A percentile compares a stretch with the other conserved stretches of the same genome.
Evolutionary conservation across 2,797 vertebrate genomes (phyloP).

Genomic region (Macrochelys suwanniensis): DNA sequence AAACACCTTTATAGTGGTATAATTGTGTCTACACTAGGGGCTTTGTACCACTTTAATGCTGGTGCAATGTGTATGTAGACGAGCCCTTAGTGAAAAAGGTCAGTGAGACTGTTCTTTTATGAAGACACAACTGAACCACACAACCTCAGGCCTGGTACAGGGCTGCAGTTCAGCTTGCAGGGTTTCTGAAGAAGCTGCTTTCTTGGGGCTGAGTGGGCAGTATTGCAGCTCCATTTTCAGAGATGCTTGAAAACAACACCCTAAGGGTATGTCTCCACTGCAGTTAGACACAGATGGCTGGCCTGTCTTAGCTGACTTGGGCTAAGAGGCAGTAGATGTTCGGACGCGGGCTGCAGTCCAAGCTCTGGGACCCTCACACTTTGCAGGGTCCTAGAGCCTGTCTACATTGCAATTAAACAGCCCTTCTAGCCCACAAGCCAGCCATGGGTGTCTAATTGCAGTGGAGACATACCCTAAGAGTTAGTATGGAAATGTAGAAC

Average conservation of each 20-base stretch:
- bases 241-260: accelerated
- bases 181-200: not conserved
- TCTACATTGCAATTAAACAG: not conserved
- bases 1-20: not conserved
- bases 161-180: accelerated
- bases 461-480: no score
- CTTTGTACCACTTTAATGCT: accelerated
- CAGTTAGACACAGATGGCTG: not conserved
- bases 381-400: not conserved
- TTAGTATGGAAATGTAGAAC: accelerated
- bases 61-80: accelerated
- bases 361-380: not conserved
- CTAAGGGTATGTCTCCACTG: not conserved
- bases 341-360: not conserved
- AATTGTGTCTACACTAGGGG: accelerated
- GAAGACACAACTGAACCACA: not conserved
- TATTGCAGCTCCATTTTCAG: not conserved
- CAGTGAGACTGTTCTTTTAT: not conserved
- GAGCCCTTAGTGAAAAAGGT: not conserved
- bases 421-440: not conserved
- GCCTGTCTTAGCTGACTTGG: not conserved
- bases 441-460: not conserved
- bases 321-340: no score
- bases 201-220: no score
- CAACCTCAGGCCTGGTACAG: accelerated